Evolutionary conservation across 2,888 invertebrate genomes (phyloP), one percentile per base, ranked within the genome.

Genomic region (Leptothorax acervorum): DNA sequence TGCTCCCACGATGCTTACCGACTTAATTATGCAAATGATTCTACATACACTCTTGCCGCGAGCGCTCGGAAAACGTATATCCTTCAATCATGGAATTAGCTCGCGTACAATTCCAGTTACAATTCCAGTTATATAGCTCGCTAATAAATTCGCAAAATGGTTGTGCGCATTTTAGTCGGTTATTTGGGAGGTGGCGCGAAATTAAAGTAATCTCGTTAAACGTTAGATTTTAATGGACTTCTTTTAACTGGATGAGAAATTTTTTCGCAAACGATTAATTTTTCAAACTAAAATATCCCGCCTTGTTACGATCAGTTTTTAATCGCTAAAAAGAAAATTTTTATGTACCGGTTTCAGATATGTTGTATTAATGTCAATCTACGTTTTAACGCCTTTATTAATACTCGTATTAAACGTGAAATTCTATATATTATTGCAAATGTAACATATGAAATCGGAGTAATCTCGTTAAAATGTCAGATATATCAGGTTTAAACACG

Each of bases 11-110:
- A 60, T 70, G 60, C 12, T 60, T 48, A 48, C 70, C 39, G 60
- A 51, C 18, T 81, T 71, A 71, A 71, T 60, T 70, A 79, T 71
- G 60, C 48, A 81, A 71, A 81, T 42, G 35, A 75, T 28, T 66
- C 48, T 62, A n/a, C 45, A 5, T 2, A 60, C 55, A 60, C 55
- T n/a, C 5, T 57, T 68, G 48, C 57, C 60, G 23, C 9, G n/a
- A 55, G 23, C 53, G 60, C 35, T 70, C 18, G 12, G 28, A 35
- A 45, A 28, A 48, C 15, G n/a, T 48, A 62, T 70, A 62, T 70
- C 15, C n/a, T 57, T 57, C 60, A 57, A 71, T 71, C 60, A 60
- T 57, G 12, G 51, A 81, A 42, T 71, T 81, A 60, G 18, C 31
- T 23, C 18, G 35, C 18, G 15, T 45, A 48, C 45, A 66, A 68